These are phyloP conservation scores for Peromyscus melanophrys DNA, from an alignment of 2,797 vertebrate genomes.

Conservation along the genomic window DNA sequence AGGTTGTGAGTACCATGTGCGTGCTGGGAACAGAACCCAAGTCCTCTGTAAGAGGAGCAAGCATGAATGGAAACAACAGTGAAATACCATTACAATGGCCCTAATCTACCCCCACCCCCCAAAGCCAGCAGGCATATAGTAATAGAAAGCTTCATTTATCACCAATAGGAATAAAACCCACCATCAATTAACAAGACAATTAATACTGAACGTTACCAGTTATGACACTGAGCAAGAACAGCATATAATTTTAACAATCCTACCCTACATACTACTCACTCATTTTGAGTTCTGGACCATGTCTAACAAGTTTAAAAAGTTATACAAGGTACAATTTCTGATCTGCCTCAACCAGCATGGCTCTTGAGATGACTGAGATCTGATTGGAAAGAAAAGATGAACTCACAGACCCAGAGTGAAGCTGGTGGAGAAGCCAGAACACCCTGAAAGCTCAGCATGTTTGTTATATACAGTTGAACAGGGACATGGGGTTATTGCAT, in stretches of 20 bases:
- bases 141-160: background rate
- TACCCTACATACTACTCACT: background rate
- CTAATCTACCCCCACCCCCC: background rate
- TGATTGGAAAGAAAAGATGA: background rate
- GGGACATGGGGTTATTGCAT: background rate
- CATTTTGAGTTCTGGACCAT: background rate
- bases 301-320: background rate
- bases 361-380: background rate
- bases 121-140: background rate
- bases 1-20: background rate
- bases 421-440: background rate
- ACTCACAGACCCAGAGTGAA: background rate
- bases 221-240: background rate
- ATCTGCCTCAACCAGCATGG: background rate
- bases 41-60: background rate
- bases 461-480: background rate
- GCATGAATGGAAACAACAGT: background rate
- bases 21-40: background rate
- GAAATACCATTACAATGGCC: background rate
- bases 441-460: background rate
- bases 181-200: background rate
- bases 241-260: background rate
- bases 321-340: background rate
- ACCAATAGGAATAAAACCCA: background rate
- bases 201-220: background rate